phyloP scores from a whole-genome alignment of 2,797 vertebrate species.

The Fistularia tabacaria region DNA sequence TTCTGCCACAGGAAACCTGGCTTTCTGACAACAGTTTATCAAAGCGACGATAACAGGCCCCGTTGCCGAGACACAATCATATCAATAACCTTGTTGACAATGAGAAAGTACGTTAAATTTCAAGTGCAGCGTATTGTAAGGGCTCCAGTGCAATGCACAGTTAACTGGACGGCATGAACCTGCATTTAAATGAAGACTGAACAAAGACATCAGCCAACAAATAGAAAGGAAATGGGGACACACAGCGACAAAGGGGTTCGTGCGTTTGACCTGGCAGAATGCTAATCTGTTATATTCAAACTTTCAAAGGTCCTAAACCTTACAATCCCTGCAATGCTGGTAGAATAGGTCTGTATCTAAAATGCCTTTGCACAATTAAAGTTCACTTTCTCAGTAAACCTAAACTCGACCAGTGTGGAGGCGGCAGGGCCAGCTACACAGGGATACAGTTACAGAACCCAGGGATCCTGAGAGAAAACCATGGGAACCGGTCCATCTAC shows the following conservation, averaged over 20 bases:
- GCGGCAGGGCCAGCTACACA: slow-evolving; percentile 47
- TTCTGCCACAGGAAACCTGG: slow-evolving; percentile 19
- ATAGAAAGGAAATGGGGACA: not conserved
- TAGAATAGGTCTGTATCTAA: slow-evolving; percentile 11
- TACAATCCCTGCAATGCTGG: not conserved
- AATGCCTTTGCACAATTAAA: slow-evolving; percentile 31
- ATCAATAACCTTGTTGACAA: slow-evolving; percentile 57
- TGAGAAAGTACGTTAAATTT: slow-evolving; percentile 13
- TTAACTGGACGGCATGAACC: slow-evolving; percentile 3
- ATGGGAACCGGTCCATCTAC: slow-evolving; percentile 62
- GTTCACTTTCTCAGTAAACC: slow-evolving; percentile 67
- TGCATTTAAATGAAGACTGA: slow-evolving; percentile 1
- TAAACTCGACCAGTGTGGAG: slow-evolving; percentile 45
- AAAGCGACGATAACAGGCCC: slow-evolving; percentile 39
- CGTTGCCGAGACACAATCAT: slow-evolving; percentile 33
- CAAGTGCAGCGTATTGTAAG: slow-evolving; percentile 21
- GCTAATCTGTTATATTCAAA: too few species aligned
- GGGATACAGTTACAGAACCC: slow-evolving; percentile 66
- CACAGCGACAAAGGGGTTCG: not conserved
- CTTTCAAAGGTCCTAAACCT: not conserved
- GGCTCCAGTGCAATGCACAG: slow-evolving; percentile 19
- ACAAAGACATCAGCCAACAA: slow-evolving; percentile 11
- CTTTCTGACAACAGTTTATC: slow-evolving; percentile 38
- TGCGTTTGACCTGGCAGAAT: too few species aligned
- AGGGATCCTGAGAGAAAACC: slow-evolving; percentile 54